Conservation (phyloP, 2,797 vertebrate genomes). For the Bradypodion pumilum region DNA sequence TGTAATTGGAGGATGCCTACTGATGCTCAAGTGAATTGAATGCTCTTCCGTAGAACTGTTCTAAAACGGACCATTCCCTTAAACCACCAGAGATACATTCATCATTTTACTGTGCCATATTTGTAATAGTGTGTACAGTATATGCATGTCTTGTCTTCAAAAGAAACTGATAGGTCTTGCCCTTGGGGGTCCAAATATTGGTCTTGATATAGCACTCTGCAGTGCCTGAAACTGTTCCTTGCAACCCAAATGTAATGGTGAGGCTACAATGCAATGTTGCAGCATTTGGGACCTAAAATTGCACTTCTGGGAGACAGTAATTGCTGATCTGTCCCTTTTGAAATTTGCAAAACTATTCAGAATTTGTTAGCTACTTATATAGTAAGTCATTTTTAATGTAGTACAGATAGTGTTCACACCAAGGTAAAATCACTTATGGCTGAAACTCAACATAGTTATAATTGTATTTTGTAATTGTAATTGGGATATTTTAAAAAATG, state of each 20-base stretch:
- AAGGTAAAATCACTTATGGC: background rate
- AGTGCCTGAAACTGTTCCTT: background rate
- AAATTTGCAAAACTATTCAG: slow-evolving; percentile 42
- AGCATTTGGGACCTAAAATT: slow-evolving; percentile 21
- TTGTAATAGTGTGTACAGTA: slow-evolving; percentile 49
- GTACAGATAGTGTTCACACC: slow-evolving; percentile 51
- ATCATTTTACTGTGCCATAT: slow-evolving; percentile 46
- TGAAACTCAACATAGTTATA: too few species aligned
- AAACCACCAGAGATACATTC: slow-evolving; percentile 39
- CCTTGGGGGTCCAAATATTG: slow-evolving; percentile 13
- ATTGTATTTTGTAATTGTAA: too few species aligned
- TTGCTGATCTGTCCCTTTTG: slow-evolving; percentile 54
- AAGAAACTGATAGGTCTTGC: slow-evolving; percentile 2
- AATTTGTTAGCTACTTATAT: slow-evolving; percentile 48
- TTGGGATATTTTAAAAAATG: too few species aligned
- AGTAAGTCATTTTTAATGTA: slow-evolving; percentile 40
- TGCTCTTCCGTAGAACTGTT: slow-evolving; percentile 24
- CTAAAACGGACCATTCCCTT: slow-evolving; percentile 42
- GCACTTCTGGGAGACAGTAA: slow-evolving; percentile 53
- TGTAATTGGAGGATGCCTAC: slow-evolving; percentile 61
- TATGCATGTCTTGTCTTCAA: background rate
- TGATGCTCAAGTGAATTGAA: slow-evolving; percentile 62
- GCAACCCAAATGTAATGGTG: background rate
- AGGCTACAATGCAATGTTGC: background rate
- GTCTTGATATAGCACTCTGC: background rate